These are phyloP conservation scores for Lampropteryx suffumata DNA, from an alignment of 2,888 invertebrate genomes.

Conservation along the genomic window DNA sequence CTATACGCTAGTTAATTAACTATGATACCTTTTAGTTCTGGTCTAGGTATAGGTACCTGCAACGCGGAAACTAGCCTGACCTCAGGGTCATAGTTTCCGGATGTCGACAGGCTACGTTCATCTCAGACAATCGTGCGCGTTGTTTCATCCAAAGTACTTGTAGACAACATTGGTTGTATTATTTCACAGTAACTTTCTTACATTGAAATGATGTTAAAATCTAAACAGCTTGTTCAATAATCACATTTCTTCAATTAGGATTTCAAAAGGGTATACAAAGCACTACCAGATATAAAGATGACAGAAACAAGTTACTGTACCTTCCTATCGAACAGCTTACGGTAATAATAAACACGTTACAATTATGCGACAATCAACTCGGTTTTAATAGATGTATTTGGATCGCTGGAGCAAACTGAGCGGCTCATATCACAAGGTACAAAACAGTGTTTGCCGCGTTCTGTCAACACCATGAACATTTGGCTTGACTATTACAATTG, in stretches of 20 bases:
- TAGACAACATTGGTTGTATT: conserved; percentile 18
- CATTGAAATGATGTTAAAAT: no score
- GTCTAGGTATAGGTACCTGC: conserved; percentile 12
- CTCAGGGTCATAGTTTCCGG: conserved; percentile 30
- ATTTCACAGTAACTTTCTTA: neutral
- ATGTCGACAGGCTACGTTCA: conserved; percentile 28
- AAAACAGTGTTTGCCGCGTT: conserved; percentile 52
- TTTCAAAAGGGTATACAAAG: no score
- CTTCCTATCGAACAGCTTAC: no score
- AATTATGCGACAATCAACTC: no score
- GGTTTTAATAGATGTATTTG: conserved; percentile 23
- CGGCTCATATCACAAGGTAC: conserved; percentile 47
- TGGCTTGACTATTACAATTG: conserved; percentile 58
- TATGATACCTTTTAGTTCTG: conserved; percentile 14
- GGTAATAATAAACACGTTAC: no score
- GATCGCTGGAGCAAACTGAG: conserved; percentile 27
- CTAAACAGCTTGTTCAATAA: no score
- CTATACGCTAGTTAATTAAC: neutral
- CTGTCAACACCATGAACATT: conserved; percentile 59
- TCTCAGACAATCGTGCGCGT: conserved; percentile 27
- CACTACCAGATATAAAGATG: no score
- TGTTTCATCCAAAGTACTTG: conserved; percentile 18
- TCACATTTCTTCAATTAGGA: no score
- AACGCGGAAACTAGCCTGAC: conserved; percentile 29
- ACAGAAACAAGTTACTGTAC: no score